phyloP scores from a whole-genome alignment of 2,797 vertebrate species.

The Diceros bicornis region DNA sequence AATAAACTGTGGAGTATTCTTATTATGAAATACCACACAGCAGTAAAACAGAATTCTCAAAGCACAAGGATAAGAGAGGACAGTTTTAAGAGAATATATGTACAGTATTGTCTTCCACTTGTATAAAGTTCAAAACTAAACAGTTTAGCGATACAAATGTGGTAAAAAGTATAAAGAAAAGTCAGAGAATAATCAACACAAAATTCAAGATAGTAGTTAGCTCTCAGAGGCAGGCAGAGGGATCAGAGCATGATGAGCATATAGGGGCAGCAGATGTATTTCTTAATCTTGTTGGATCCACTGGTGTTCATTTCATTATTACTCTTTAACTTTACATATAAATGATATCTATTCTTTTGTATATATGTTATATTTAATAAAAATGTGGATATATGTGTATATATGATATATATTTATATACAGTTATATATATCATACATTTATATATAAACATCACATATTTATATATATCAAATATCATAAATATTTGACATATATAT shows the following conservation, averaged over 20 bases:
- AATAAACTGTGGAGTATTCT: not conserved
- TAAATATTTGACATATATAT: not conserved
- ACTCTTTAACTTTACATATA: not conserved
- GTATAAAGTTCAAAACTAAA: conserved; percentile 23
- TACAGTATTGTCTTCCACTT: not conserved
- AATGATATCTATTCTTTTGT: not conserved
- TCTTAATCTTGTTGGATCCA: not conserved
- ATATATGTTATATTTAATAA: not conserved
- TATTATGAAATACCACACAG: not conserved
- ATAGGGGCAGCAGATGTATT: not conserved
- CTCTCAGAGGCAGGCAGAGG: not conserved
- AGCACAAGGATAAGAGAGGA: not conserved
- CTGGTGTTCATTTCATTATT: not conserved
- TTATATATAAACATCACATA: too few relatives aligned
- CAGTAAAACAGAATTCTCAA: not conserved
- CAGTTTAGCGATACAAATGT: not conserved
- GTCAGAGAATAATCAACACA: not conserved
- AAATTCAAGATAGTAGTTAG: not conserved
- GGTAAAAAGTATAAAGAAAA: conserved; percentile 34
- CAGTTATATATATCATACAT: too few relatives aligned
- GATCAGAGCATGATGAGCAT: not conserved
- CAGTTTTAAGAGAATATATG: not conserved
- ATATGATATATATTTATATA: not conserved
- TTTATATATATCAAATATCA: not conserved
- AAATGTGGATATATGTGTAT: not conserved